Evolutionary conservation across 2,113 vertebrate genomes (phyloP), one percentile per base, ranked within the genome.

Genomic region (Oceanodroma tethys): DNA sequence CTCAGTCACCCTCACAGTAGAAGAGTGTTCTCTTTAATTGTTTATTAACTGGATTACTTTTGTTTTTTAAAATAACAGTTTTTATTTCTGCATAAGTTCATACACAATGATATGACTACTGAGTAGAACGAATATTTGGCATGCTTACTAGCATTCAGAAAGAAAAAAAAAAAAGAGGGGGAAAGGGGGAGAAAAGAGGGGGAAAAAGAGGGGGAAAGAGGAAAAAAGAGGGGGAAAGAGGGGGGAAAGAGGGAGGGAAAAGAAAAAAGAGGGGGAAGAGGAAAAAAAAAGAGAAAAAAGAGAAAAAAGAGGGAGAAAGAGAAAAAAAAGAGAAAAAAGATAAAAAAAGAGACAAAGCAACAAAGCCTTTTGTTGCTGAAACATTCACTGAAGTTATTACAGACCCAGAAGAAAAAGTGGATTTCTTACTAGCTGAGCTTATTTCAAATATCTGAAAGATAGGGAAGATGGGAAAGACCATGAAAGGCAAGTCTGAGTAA

Each of bases 191-290:
- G 42, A 13, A 8, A n/a, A 52, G 7, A 27, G 13, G 5, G 6
- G 16, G 7, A 22, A 9, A 10, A n/a, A 10, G 20, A 7, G 17
- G 18, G 45, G 45, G 8, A 6, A 45, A 45, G 43, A 45, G 8
- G 30, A 17, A 13, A 38, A 52, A 26, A 42, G 40, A 12, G 40
- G 7, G 32, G 45, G 18, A 7, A 45, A 45, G 18, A 20, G 18
- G 45, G 17, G 15, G 5, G 34, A 18, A 36, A 4, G 25, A 27
- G 6, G 21, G 50, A 17, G 36, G 4, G 2, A 6, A 15, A 45
- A 30, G 0, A 11, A 3, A n/a, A 4, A 19, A 26, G 4, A 34
- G 29, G 2, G 19, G 19, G 6, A 29, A 20, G 47, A 4, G 4
- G 43, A 18, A 32, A 1, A 26, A 3, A 13, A 30, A 9, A 8